Base-by-base conservation (phyloP, 2,797 vertebrate genomes). In the Manis crassicaudata region DNA sequence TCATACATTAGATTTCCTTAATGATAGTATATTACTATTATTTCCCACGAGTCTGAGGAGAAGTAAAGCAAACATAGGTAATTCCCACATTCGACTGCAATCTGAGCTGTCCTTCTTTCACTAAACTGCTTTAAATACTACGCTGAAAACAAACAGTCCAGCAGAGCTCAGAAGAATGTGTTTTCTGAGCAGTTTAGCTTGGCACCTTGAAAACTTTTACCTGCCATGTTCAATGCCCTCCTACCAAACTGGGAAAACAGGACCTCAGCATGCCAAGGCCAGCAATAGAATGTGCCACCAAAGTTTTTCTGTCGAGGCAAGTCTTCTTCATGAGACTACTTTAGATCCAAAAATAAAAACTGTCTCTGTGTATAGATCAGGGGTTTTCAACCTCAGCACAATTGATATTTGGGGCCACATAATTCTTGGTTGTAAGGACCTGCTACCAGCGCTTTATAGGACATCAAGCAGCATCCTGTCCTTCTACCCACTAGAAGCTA, bases 21-120 rank as follows among this genome's bases (percentile, higher is more conserved):
- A 25, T 52, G 40, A 60, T 43, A 14, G 27, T 8, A 50, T 82
- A 67, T 77, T 27, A 46, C 32, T 68, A 73, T 76, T 80, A 43
- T 73, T 77, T 88, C 73, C 58, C 65, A 65, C 88, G 9, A 32
- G 46, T 83, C 32, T 16, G 58, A 73, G 79, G 7, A 90, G 62
- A 95, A 90, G 89, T 73, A 92, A 90, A 72, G 27, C 70, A 95
- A 92, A 67, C 27, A 58, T 27, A 60, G 67, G 46, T n/a, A 43
- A 84, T 52, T 72, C 60, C 82, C 46, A 62, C 72, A 73, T 76
- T 87, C 62, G 76, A 13, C 52, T 90, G 10, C 80, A 90, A 88
- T 43, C 73, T 20, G 20, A 73, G 29, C 32, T 54, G 79, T 12
- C 46, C n/a, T 13, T 88, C 90, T 35, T 82, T 81, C 70, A 75